These are phyloP conservation scores for Nycticryphes semicollaris DNA, from an alignment of 2,113 vertebrate genomes.

Conservation along the genomic window DNA sequence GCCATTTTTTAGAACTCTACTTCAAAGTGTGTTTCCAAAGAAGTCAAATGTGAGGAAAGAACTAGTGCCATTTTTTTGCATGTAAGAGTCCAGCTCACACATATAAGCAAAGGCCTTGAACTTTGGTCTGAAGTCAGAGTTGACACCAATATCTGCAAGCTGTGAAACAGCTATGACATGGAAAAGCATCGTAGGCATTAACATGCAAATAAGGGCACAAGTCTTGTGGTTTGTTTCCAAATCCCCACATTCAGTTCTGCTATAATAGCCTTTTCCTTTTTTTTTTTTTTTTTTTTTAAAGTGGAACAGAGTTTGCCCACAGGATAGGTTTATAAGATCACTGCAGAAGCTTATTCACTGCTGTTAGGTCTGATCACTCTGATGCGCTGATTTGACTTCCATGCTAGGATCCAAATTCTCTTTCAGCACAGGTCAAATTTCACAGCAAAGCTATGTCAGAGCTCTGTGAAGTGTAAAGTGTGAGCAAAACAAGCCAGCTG, in stretches of 20 bases:
- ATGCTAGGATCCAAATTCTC: not conserved
- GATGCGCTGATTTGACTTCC: not conserved
- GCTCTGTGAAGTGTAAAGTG: not conserved
- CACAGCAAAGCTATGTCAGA: not conserved
- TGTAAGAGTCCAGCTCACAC: not conserved
- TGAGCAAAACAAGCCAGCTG: not conserved
- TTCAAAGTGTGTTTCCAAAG: not conserved
- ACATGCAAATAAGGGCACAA: not conserved
- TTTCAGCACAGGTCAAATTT: not conserved
- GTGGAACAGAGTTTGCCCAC: slow-evolving; percentile 7
- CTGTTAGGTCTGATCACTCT: not conserved
- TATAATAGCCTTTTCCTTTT: not conserved
- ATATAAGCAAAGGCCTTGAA: not conserved
- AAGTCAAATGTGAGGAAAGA: not conserved
- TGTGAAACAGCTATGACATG: not conserved
- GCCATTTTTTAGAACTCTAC: not conserved
- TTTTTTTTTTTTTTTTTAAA: not conserved
- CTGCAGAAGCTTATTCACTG: not conserved
- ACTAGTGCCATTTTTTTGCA: not conserved
- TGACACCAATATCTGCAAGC: not conserved
- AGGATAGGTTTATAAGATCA: slow-evolving; percentile 2
- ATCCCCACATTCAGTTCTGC: not conserved
- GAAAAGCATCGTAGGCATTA: not conserved
- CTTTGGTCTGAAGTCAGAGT: not conserved
- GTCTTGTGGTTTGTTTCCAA: not conserved